Evolutionary conservation across 2,888 invertebrate genomes (phyloP).

Genomic region (Idaea straminata): DNA sequence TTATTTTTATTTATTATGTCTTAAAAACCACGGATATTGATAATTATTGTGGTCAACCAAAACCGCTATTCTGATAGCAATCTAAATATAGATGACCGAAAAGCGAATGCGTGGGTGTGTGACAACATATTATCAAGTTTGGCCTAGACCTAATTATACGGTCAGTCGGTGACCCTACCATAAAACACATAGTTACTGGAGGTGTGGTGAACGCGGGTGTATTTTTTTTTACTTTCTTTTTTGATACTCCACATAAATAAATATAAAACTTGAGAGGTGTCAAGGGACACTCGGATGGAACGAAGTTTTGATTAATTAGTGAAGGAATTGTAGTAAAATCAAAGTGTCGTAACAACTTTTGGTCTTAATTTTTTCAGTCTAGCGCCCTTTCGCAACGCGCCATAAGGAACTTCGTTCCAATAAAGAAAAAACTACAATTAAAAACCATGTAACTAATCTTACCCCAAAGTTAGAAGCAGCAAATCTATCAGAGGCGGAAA

Average conservation of each 20-base stretch:
- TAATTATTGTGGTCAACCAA: neutral
- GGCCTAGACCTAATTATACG: neutral
- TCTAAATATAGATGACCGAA: neutral
- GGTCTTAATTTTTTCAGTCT: no score
- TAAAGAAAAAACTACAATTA: neutral
- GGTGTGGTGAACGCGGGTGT: neutral
- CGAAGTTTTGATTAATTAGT: no score
- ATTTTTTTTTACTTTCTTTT: neutral
- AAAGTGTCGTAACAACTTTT: no score
- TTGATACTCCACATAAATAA: no score
- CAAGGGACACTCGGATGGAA: no score
- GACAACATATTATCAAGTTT: neutral
- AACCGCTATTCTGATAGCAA: neutral
- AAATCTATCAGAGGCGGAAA: constrained; percentile 99
- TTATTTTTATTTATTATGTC: neutral
- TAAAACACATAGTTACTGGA: neutral
- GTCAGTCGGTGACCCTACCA: neutral
- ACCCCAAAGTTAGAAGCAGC: constrained; percentile 99
- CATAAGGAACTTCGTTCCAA: no score
- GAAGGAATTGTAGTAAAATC: no score
- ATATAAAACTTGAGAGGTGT: no score
- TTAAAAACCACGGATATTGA: neutral
- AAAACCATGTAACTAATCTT: constrained; percentile 53
- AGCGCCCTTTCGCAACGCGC: no score
- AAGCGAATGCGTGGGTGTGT: neutral